Evolutionary conservation across 2,888 invertebrate genomes (phyloP), one percentile per base, ranked within the genome.

Genomic region (Antitype chi): DNA sequence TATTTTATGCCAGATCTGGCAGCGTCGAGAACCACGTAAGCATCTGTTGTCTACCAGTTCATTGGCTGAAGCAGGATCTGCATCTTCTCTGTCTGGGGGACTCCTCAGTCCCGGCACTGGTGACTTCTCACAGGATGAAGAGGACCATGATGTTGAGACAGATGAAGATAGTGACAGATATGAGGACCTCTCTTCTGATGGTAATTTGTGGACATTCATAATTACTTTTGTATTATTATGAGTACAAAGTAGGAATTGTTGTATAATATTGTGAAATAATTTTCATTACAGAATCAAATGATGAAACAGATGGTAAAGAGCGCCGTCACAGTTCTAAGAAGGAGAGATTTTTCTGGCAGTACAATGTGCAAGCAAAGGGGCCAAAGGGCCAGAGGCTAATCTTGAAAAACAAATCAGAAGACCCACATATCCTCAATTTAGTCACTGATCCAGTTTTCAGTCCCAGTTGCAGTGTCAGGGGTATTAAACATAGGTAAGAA

Each of bases 341-440:
- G 88, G 99, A 99, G 91, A 97, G 98, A 81, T 99, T 97, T 95
- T 99, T 99, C 94, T 99, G 99, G 99, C 99, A 99, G 94, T 99
- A 99, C 94, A 99, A 99, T 96, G 99, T 99, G 0, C 99, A 99
- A 95, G 98, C 99, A 2, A 99, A 99, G 95, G 99, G 99, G 2
- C 99, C 99, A 9, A 99, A 99, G 96, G 99, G 99, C 62, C 99
- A 99, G 94, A 97, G 99, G 83, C 97, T 99, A 81, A 98, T 98
- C 68, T 97, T 99, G 89, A 98, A 98, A 94, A 98, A 98, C 70
- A 98, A 98, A 91, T 97, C 98, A 60, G 98, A 98, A 91, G 99
- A 99, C 96, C 99, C 99, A 15, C 99, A 99, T 95, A 97, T 98
- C 63, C 97, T 99, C 81, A 98, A 99, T 92, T 98, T 98, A 93